These are phyloP conservation scores for Drosophila simulans DNA, from an alignment of 1,140 invertebrate species.

Conservation along the genomic window DNA sequence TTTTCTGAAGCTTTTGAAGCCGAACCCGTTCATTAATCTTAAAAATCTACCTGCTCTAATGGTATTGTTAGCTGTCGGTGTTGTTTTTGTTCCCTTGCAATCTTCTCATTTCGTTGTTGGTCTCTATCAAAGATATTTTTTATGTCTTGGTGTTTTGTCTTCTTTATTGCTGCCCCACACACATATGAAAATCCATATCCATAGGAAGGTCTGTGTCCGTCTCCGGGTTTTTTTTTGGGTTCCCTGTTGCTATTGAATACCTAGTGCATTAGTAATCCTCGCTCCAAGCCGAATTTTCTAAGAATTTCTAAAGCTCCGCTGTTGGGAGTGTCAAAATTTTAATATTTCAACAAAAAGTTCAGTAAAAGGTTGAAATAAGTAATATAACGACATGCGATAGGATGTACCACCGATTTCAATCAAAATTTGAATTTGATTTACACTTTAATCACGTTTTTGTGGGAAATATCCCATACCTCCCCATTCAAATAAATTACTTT, in stretches of 20 bases:
- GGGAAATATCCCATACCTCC: not conserved
- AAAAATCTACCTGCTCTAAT: conserved; percentile 74
- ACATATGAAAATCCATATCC: not conserved
- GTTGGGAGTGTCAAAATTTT: conserved; percentile 8
- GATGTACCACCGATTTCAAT: no score
- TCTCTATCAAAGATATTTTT: conserved; percentile 48
- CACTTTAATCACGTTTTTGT: not conserved
- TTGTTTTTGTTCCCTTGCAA: conserved; percentile 11
- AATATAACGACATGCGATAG: not conserved
- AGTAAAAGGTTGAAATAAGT: not conserved
- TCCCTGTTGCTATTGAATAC: conserved; percentile 33
- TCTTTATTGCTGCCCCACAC: conserved; percentile 23
- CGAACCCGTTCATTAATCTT: conserved; percentile 77
- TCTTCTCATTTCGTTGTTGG: conserved; percentile 40
- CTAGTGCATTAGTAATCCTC: conserved; percentile 39
- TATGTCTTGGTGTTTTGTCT: conserved; percentile 24
- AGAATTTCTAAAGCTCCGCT: conserved; percentile 6
- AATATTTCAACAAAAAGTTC: conserved; percentile 1
- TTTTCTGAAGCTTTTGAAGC: conserved; percentile 55
- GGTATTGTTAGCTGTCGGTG: conserved; percentile 58
- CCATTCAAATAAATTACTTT: conserved; percentile 21
- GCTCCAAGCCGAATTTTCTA: not conserved
- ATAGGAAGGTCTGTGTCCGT: conserved; percentile 13
- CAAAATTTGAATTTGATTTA: not conserved
- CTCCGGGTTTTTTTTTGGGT: not conserved